Evolutionary conservation across 2,797 vertebrate species (phyloP).

Genomic region (Sebastes ruberrimus): DNA sequence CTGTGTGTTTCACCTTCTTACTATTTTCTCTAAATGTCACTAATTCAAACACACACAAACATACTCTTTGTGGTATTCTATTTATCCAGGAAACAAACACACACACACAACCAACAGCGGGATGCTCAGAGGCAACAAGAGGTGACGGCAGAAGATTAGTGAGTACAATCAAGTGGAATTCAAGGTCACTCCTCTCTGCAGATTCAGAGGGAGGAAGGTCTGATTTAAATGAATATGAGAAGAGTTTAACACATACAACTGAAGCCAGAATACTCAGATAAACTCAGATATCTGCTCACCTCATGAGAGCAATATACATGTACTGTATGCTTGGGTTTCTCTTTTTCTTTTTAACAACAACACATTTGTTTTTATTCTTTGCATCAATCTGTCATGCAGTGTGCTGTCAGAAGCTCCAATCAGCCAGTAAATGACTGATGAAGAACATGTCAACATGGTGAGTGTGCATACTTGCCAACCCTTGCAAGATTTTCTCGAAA

Average conservation of each 20-base stretch:
- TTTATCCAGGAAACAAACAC: not conserved
- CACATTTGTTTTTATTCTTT: not conserved
- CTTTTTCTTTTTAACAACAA: not conserved
- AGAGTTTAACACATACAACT: not conserved
- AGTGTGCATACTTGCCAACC: too few relatives aligned
- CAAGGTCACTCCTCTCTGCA: constrained; percentile 15
- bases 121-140: not conserved
- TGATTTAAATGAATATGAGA: not conserved
- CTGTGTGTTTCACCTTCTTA: not conserved
- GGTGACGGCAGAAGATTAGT: not conserved
- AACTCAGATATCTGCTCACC: not conserved
- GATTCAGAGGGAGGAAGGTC: not conserved
- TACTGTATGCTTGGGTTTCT: not conserved
- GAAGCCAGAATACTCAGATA: not conserved
- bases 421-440: not conserved
- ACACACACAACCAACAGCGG: not conserved
- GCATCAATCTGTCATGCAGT: not conserved
- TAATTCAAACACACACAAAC: not conserved
- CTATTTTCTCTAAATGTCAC: constrained; percentile 4
- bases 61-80: not conserved
- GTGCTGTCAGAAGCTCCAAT: not conserved
- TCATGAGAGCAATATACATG: not conserved
- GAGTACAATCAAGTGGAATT: constrained; percentile 18
- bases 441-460: not conserved
- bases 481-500: too few relatives aligned